These are phyloP conservation scores for Tortricodes alternella DNA, from an alignment of 2,888 invertebrate genomes.

Conservation along the genomic window DNA sequence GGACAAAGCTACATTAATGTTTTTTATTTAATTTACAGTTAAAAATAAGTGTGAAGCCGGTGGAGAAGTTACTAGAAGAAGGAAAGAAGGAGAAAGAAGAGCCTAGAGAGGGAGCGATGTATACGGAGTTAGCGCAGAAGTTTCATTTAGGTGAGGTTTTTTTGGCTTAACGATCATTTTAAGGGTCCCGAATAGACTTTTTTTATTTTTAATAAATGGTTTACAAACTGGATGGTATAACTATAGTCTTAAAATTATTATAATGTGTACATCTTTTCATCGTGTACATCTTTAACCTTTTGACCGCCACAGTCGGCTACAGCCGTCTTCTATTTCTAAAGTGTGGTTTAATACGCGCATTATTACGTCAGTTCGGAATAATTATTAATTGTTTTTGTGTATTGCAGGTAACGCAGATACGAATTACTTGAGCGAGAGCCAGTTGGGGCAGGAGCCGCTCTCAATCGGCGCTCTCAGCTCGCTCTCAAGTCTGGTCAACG, in stretches of 20 bases:
- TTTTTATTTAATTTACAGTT: not conserved
- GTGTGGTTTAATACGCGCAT: too few species aligned
- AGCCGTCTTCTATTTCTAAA: too few species aligned
- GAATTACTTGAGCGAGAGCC: constrained; percentile 36
- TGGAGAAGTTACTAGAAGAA: constrained; percentile 55
- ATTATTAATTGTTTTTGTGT: constrained; percentile 1
- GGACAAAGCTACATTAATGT: not conserved
- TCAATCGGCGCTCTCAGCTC: constrained; percentile 36
- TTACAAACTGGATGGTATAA: too few species aligned
- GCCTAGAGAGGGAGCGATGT: constrained; percentile 30
- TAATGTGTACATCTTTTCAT: too few species aligned
- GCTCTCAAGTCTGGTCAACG: constrained; percentile 46
- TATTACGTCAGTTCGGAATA: too few species aligned
- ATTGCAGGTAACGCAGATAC: constrained; percentile 39
- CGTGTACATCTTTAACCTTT: too few species aligned
- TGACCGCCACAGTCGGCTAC: too few species aligned
- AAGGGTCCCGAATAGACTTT: too few species aligned
- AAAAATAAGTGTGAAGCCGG: constrained; percentile 65
- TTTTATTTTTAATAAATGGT: too few species aligned
- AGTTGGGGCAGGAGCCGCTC: constrained; percentile 24
- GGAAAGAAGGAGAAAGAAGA: constrained; percentile 33
- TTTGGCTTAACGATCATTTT: too few species aligned
- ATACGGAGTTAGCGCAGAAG: constrained; percentile 37
- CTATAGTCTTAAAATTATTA: too few species aligned
- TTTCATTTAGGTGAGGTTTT: constrained; percentile 56